Percentiles rank a stretch among this genome's conserved stretches.
Conservation (phyloP, 2,888 invertebrate species). For the Leptinotarsa juncta region DNA sequence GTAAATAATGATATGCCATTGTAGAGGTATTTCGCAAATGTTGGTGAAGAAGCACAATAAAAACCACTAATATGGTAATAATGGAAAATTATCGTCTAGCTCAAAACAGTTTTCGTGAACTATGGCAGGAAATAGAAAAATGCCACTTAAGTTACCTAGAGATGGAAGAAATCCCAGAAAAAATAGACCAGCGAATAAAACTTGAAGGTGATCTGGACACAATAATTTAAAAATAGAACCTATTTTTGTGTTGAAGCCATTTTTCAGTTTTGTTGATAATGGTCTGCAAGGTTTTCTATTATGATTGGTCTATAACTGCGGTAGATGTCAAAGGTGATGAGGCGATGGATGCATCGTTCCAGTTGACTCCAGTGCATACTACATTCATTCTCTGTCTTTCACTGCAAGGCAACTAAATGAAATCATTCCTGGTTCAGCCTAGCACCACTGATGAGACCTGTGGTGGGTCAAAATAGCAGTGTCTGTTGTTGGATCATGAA, state of each 20-base stretch:
- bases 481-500: too few relatives aligned
- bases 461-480: too few relatives aligned
- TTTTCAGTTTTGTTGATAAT: too few relatives aligned
- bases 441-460: too few relatives aligned
- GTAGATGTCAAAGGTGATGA: too few relatives aligned
- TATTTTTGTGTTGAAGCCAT: background rate
- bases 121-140: conserved; percentile 80
- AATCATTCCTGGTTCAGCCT: too few relatives aligned
- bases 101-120: conserved; percentile 71
- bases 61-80: conserved; percentile 60
- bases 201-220: conserved; percentile 75
- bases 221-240: background rate
- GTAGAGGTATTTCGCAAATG: conserved; percentile 2
- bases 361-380: too few relatives aligned
- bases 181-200: conserved; percentile 80
- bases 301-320: too few relatives aligned
- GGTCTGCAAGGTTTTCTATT: too few relatives aligned
- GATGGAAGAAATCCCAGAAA: conserved; percentile 83
- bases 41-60: conserved; percentile 4
- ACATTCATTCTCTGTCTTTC: too few relatives aligned
- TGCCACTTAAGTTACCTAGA: conserved; percentile 84
- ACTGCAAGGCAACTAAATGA: too few relatives aligned
- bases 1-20: background rate
- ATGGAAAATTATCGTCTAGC: conserved; percentile 68
- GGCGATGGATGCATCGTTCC: too few relatives aligned